Base-by-base conservation (phyloP, 2,888 invertebrate species). In the Himalopsyche anomala region DNA sequence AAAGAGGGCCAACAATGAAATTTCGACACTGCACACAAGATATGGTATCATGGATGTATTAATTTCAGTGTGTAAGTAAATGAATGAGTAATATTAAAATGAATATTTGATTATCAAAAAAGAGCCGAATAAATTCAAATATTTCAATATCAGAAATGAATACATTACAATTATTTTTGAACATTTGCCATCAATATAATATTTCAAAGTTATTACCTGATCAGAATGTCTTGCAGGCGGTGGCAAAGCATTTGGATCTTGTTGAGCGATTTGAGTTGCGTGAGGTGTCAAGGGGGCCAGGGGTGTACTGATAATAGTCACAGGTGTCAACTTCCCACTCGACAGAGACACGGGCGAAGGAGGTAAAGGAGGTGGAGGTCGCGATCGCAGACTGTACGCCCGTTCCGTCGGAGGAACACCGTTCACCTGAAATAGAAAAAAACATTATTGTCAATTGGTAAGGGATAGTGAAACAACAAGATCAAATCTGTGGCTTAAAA, bases 371-470 rank as follows among this genome's bases (percentile, higher is more conserved):
- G 94, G 93, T 45, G 95, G 94, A 85, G 96, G 96, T 79, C 97
- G 94, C 90, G 97, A 97, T 87, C 97, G 94, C 84, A 98, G 93
- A 55, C 95, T 95, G 92, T 98, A 98, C 90, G 96, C 95, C 74
- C 98, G 95, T 90, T 97, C 97, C 90, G 94, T 93, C 89, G 96
- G 96, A 17, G 96, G 94, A 89, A 96, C 95, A 89, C 96, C 95
- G 90, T 95, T 94, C 90, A 95, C 93, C 95, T 95, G 92, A 0
- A 91, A 91, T 84, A 12, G 80, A 82, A 87, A 19, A 87, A 87
- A 74, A 55, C 54, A 87, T 62, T 56, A 45, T 45, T 45, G 45
- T 45, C 9, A 45, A 45, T 45, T 51, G 12, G 42, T 15, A 4
- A 15, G 51, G 15, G 15, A 51, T 51, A 15, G 51, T 51, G 15